These are phyloP conservation scores for Paramisgurnus dabryanus DNA, from an alignment of 2,113 vertebrate genomes.

Conservation along the genomic window DNA sequence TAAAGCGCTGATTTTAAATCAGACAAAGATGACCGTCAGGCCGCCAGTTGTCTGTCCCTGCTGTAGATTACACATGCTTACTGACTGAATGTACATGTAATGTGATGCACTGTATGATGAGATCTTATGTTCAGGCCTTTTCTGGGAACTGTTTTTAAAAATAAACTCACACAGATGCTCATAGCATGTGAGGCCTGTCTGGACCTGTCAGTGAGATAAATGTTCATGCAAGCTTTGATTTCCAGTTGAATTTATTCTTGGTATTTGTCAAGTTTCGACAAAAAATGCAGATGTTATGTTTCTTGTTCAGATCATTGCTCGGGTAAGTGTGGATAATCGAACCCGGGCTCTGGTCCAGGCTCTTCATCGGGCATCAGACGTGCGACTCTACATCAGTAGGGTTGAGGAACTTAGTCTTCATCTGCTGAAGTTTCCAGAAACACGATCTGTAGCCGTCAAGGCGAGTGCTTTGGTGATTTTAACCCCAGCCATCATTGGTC, in stretches of 20 bases:
- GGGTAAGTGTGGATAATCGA: slow-evolving; percentile 92
- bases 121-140: slow-evolving; percentile 68
- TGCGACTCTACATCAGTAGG: slow-evolving; percentile 83
- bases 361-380: slow-evolving; percentile 81
- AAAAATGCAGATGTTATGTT: too few species aligned
- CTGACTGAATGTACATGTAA: slow-evolving; percentile 74
- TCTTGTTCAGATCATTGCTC: slow-evolving; percentile 87
- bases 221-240: too few species aligned
- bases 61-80: slow-evolving; percentile 70
- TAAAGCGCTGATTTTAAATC: too few species aligned
- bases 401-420: slow-evolving; percentile 91
- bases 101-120: slow-evolving; percentile 84
- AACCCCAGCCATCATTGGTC: too few species aligned
- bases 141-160: too few species aligned
- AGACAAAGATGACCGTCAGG: too few species aligned
- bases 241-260: too few species aligned
- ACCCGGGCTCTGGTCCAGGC: slow-evolving; percentile 89
- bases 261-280: too few species aligned
- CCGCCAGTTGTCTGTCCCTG: too few species aligned
- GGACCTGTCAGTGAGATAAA: too few species aligned
- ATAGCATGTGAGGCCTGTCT: too few species aligned
- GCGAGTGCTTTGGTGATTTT: slow-evolving; percentile 44
- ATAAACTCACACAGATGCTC: too few species aligned
- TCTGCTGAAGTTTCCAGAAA: slow-evolving; percentile 93
- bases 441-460: slow-evolving; percentile 77